These are phyloP conservation scores for Cosmia pyralina DNA, from an alignment of 2,888 invertebrate species.

Conservation along the genomic window DNA sequence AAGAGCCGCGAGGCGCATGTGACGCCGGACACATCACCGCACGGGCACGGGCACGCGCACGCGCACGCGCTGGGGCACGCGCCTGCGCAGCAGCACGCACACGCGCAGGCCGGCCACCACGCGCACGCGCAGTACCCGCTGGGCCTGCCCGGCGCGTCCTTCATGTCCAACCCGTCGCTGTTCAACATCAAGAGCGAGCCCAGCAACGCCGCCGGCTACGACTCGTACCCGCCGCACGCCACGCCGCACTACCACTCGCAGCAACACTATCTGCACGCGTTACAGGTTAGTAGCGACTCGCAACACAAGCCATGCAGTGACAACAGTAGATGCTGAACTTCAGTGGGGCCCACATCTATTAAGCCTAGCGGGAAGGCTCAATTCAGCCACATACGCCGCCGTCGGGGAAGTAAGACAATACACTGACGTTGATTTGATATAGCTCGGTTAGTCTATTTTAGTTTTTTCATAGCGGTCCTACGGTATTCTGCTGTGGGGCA, in stretches of 20 bases:
- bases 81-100: constrained; percentile 68
- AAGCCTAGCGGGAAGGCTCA: no score
- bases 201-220: constrained; percentile 76
- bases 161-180: constrained; percentile 81
- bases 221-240: constrained; percentile 77
- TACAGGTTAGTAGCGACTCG: constrained; percentile 76
- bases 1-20: constrained; percentile 80
- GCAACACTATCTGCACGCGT: constrained; percentile 90
- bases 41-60: constrained; percentile 68
- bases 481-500: no score
- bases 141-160: constrained; percentile 73
- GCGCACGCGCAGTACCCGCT: constrained; percentile 83
- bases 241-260: constrained; percentile 84
- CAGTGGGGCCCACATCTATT: no score
- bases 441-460: no score
- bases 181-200: constrained; percentile 89
- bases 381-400: no score
- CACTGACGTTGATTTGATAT: no score
- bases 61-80: constrained; percentile 75
- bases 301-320: no score
- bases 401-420: no score
- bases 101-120: constrained; percentile 71
- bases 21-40: constrained; percentile 81
- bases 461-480: no score
- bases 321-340: no score